phyloP scores from a whole-genome alignment of 2,797 vertebrate species.

The Linurgus olivaceus region DNA sequence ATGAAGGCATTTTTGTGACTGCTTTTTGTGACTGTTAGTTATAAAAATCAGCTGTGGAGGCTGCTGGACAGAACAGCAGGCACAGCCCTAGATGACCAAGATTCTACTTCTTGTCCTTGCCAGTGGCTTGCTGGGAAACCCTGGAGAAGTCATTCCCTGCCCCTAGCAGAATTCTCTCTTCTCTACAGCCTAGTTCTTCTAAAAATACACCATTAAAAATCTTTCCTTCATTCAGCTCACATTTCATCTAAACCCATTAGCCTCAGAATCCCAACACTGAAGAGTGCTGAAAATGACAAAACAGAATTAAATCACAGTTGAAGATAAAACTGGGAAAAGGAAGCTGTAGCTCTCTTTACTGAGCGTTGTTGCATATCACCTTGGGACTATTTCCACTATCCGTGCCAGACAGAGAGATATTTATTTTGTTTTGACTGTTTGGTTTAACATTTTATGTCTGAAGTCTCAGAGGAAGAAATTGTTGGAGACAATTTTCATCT shows the following conservation, averaged over 20 bases:
- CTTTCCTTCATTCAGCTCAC: neutral
- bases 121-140: neutral
- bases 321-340: neutral
- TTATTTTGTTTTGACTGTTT: neutral
- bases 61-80: neutral
- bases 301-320: neutral
- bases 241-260: neutral
- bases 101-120: neutral
- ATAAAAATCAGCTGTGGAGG: neutral
- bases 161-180: neutral
- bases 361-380: neutral
- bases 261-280: neutral
- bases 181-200: neutral
- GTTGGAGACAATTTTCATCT: neutral
- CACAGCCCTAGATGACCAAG: neutral
- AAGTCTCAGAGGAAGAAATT: constrained; percentile 6
- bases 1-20: neutral
- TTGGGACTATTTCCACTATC: neutral
- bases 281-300: neutral
- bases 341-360: neutral
- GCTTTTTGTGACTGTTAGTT: neutral
- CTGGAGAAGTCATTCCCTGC: neutral
- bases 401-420: neutral
- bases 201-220: neutral
- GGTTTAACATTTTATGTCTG: neutral